A percentile compares a stretch with the other conserved stretches of the same genome.
Evolutionary conservation across 53 echinoderm and acorn worm species (phyloP).

Genomic region (Mesocentrotus franciscanus): DNA sequence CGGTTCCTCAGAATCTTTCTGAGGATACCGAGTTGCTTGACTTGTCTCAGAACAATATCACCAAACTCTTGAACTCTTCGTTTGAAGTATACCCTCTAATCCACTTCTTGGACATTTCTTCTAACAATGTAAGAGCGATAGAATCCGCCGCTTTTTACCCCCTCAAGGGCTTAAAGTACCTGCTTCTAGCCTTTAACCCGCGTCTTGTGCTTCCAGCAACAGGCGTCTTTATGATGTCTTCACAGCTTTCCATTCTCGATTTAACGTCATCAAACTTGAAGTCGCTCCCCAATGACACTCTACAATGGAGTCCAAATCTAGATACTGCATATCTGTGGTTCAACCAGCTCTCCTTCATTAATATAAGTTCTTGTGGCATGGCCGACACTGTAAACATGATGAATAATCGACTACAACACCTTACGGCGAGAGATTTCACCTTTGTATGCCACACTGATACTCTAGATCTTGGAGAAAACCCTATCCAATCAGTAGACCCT

Average conservation of each 20-base stretch:
- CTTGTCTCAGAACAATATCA: background rate
- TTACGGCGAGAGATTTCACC: background rate
- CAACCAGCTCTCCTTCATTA: background rate
- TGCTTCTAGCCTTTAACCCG: background rate
- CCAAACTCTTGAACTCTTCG: background rate
- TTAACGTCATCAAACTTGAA: background rate
- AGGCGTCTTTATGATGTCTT: background rate
- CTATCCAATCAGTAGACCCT: background rate
- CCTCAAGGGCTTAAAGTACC: background rate
- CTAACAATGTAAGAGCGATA: background rate
- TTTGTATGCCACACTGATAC: background rate
- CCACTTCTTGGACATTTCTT: background rate
- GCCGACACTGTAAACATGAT: background rate
- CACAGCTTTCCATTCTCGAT: background rate
- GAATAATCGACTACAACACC: background rate
- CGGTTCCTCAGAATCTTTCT: background rate
- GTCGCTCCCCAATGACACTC: background rate
- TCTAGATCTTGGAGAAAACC: background rate
- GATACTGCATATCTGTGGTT: background rate
- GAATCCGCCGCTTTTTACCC: background rate
- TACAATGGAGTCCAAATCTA: background rate
- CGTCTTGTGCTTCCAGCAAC: slow-evolving; percentile 1
- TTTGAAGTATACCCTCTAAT: background rate
- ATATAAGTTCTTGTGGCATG: slow-evolving; percentile 1
- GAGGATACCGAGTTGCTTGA: background rate